Evolutionary conservation across 2,113 vertebrate genomes (phyloP).

Genomic region (Lutjanus erythropterus): DNA sequence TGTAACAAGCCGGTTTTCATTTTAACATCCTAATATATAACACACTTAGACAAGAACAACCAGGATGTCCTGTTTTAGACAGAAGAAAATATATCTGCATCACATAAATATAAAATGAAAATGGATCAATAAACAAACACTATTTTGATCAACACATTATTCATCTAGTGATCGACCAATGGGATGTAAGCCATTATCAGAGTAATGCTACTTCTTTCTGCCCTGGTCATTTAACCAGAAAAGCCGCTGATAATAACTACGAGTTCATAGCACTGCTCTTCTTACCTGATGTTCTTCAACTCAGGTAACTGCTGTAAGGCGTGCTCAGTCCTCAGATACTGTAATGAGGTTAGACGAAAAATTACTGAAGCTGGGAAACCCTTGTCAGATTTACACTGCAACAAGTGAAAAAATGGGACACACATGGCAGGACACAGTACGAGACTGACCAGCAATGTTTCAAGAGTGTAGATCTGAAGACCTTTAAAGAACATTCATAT

Average conservation of each 20-base stretch:
- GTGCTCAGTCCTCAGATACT: conserved; percentile 48
- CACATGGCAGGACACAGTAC: neutral
- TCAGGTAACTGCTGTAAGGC: conserved; percentile 48
- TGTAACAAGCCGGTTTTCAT: neutral
- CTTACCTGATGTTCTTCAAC: conserved; percentile 69
- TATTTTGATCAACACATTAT: neutral
- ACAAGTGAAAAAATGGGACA: conserved; percentile 27
- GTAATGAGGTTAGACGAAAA: conserved; percentile 28
- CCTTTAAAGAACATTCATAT: conserved; percentile 2
- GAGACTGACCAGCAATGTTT: conserved; percentile 18
- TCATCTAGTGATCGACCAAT: neutral
- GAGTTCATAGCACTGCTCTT: conserved; percentile 17
- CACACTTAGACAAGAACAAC: neutral
- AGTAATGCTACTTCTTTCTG: neutral
- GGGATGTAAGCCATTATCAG: neutral
- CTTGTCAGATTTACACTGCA: conserved; percentile 9
- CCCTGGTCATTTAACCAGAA: conserved; percentile 6
- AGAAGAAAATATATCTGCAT: conserved; percentile 7
- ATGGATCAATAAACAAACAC: neutral
- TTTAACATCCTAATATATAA: neutral
- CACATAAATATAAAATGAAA: neutral
- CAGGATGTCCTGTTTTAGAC: too few species aligned
- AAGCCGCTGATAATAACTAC: conserved; percentile 3
- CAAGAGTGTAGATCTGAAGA: neutral
- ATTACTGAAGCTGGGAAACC: neutral